These are phyloP conservation scores for Caradrina kadenii DNA, from an alignment of 2,888 invertebrate species.

Conservation along the genomic window DNA sequence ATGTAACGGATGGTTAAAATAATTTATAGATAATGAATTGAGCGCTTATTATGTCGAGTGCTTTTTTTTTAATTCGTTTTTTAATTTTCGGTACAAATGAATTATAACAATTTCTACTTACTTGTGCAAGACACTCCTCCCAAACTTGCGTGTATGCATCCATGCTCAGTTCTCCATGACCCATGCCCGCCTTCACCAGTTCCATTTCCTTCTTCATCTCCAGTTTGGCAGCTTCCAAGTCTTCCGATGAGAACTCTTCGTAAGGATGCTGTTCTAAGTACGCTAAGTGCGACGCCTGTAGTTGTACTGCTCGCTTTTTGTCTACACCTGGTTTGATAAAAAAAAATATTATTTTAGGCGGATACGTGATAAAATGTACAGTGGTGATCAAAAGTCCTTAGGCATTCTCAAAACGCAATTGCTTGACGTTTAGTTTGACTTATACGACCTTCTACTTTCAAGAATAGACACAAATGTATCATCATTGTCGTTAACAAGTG, in stretches of 20 bases:
- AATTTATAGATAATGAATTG: too few species aligned
- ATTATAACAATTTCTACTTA: slow-evolving; percentile 69
- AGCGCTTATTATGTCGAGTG: not conserved
- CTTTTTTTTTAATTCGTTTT: too few species aligned
- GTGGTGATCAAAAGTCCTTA: too few species aligned
- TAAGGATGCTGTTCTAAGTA: slow-evolving; percentile 97
- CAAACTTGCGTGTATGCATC: slow-evolving; percentile 98
- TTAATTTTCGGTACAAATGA: too few species aligned
- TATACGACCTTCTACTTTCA: too few species aligned
- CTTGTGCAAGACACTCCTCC: slow-evolving; percentile 98
- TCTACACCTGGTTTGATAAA: slow-evolving; percentile 75
- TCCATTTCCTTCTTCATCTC: slow-evolving; percentile 96
- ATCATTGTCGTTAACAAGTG: too few species aligned
- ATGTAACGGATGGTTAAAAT: too few species aligned
- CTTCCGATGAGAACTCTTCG: slow-evolving; percentile 92
- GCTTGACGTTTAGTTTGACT: too few species aligned
- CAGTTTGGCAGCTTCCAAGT: slow-evolving; percentile 92
- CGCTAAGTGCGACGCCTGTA: slow-evolving; percentile 93
- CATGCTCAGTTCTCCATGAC: slow-evolving; percentile 97
- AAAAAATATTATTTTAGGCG: not conserved
- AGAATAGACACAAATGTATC: too few species aligned
- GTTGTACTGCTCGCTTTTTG: slow-evolving; percentile 90
- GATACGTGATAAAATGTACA: too few species aligned
- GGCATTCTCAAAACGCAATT: too few species aligned
- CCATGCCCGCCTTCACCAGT: slow-evolving; percentile 97